A percentile compares a stretch with the other conserved stretches of the same genome.
These are phyloP conservation scores for Manacus vitellinus DNA, from an alignment of 2,113 vertebrate species.

Conservation along the genomic window DNA sequence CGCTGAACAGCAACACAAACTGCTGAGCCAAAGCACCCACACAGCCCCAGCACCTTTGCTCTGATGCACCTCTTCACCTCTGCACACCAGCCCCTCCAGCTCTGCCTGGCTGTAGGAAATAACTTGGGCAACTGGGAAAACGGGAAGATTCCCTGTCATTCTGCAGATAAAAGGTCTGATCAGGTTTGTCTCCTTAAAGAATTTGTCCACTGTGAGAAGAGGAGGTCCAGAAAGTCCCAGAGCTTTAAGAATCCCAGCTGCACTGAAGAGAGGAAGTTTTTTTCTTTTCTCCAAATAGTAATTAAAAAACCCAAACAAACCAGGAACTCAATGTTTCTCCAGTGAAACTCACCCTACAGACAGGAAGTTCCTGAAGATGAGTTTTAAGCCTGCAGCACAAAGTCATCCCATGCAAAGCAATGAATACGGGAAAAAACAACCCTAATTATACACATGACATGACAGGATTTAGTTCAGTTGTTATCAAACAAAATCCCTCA, in stretches of 20 bases:
- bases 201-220: not conserved
- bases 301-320: conserved; percentile 34
- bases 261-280: not conserved
- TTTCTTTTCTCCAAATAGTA: conserved; percentile 30
- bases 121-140: not conserved
- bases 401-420: conserved; percentile 23
- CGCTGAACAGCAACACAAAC: not conserved
- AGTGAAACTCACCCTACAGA: conserved; percentile 15
- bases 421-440: not conserved
- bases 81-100: not conserved
- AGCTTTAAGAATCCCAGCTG: conserved; percentile 1
- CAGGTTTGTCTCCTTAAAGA: not conserved
- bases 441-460: not conserved
- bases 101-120: not conserved
- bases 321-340: conserved; percentile 28
- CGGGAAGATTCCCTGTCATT: not conserved
- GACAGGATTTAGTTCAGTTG: not conserved
- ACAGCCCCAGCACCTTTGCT: not conserved
- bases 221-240: not conserved
- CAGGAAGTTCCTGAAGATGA: conserved; percentile 62
- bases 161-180: not conserved
- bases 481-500: not conserved
- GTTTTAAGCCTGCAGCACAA: conserved; percentile 41
- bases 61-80: not conserved
- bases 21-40: not conserved